These are phyloP conservation scores for Girardia tigrina DNA, from an alignment of 2,888 invertebrate genomes.

Conservation along the genomic window DNA sequence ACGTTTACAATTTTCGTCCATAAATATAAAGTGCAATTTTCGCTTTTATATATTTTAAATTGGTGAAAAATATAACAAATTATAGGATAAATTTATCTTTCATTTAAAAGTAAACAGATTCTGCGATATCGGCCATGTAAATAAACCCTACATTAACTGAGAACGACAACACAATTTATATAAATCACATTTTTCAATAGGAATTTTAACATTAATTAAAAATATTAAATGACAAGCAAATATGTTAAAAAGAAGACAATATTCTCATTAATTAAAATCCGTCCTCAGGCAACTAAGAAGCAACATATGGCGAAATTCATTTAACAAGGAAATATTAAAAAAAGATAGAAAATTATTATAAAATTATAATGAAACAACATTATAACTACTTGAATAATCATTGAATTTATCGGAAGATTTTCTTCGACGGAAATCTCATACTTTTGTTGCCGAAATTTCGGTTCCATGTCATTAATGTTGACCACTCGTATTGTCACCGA, in stretches of 20 bases:
- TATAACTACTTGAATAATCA: constrained; percentile 10
- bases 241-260: constrained; percentile 15
- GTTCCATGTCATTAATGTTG: constrained; percentile 1
- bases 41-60: no score
- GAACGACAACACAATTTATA: background rate
- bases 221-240: constrained; percentile 10
- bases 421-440: constrained; percentile 8
- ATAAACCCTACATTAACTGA: background rate
- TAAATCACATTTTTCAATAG: background rate
- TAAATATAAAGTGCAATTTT: no score
- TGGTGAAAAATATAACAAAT: no score
- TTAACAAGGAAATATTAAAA: no score
- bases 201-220: constrained; percentile 13
- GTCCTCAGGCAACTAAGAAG: background rate
- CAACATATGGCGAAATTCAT: constrained; percentile 12
- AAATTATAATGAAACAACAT: no score
- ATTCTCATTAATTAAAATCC: background rate
- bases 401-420: constrained; percentile 12
- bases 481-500: background rate
- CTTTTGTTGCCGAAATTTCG: background rate
- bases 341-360: no score
- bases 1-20: no score
- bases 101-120: background rate
- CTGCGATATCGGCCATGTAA: background rate
- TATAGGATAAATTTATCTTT: no score